Evolutionary conservation across 2,113 vertebrate genomes (phyloP), one percentile per base, ranked within the genome.

Genomic region (Pollimyrus isidori): DNA sequence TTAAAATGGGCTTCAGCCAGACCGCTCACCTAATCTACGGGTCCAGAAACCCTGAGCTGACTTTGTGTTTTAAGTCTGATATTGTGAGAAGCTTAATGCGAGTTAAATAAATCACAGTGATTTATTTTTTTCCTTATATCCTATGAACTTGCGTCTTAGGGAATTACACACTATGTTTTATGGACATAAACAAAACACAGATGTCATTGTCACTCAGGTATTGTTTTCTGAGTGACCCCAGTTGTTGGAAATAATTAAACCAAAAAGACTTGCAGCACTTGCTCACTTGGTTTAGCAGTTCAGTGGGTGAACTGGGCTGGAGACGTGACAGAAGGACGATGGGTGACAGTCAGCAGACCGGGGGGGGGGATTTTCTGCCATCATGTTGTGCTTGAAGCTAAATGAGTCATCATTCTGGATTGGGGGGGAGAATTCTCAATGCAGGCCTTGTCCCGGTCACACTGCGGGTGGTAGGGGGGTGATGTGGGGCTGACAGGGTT

Each of bases 351-450:
- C 82, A 56, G 88, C 84, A 89, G 93, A 88, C 48, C 35, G 13
- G 69, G 13, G 69, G 69, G 30, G 11, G 65, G 69, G 69, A 11
- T 1, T 90, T 90, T 93, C 89, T 90, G 92, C 92, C 91, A 87
- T 92, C 93, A 94, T 93, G 92, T 94, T 94, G 93, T 91, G 92
- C 92, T 93, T 91, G 90, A 90, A 91, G 90, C 90, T 62, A 76
- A 62, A 65, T 90, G 89, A 92, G 88, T 88, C 13, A 46, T 17
- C 86, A 58, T 69, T 11, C 13, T 49, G 19, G n/a, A 3, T 45
- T 45, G 42, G 42, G 23, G 42, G 82, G n/a, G 45, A 21, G 21
- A 5, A n/a, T 86, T 53, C n/a, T 86, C 26, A 19, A 11, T 5
- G 5, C 46, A 52, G 48, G 49, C 23, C 49, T 52, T 49, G 46